Evolutionary conservation across 2,797 vertebrate species (phyloP).

Genomic region (Halcyon badia): DNA sequence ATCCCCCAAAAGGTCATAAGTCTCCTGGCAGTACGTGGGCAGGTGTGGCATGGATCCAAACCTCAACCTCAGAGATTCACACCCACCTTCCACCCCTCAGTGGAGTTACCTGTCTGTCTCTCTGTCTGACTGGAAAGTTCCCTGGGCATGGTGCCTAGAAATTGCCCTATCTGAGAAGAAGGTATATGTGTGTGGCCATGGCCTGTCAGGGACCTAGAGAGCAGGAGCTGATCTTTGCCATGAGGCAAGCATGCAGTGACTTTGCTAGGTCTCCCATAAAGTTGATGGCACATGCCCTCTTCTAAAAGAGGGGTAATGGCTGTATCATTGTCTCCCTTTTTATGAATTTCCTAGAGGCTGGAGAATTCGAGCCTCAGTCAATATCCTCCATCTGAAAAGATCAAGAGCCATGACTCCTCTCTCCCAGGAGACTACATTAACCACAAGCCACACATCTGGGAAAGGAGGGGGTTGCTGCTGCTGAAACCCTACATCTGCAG

Average conservation of each 20-base stretch:
- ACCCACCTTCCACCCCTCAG: fast-evolving
- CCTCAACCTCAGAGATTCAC: background rate
- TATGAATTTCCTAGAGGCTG: background rate
- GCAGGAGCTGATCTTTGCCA: background rate
- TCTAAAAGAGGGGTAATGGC: background rate
- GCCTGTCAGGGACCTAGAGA: background rate
- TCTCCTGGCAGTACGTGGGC: background rate
- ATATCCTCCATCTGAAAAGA: background rate
- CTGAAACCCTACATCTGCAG: slow-evolving; percentile 7
- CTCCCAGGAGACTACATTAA: background rate
- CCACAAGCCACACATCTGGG: slow-evolving; percentile 29
- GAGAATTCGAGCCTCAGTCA: background rate
- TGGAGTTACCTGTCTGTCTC: background rate
- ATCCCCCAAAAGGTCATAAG: background rate
- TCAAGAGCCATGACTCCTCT: background rate
- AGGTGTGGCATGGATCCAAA: background rate
- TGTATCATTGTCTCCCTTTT: background rate
- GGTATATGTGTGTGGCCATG: fast-evolving
- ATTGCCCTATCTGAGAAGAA: background rate
- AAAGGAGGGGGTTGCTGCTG: slow-evolving; percentile 41
- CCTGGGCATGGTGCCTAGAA: background rate
- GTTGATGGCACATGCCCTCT: fast-evolving
- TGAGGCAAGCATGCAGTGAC: background rate
- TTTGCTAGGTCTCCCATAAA: fast-evolving
- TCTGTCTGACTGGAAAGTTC: background rate